Evolutionary conservation across 2,797 vertebrate species (phyloP).

Genomic region (Ispidina picta): DNA sequence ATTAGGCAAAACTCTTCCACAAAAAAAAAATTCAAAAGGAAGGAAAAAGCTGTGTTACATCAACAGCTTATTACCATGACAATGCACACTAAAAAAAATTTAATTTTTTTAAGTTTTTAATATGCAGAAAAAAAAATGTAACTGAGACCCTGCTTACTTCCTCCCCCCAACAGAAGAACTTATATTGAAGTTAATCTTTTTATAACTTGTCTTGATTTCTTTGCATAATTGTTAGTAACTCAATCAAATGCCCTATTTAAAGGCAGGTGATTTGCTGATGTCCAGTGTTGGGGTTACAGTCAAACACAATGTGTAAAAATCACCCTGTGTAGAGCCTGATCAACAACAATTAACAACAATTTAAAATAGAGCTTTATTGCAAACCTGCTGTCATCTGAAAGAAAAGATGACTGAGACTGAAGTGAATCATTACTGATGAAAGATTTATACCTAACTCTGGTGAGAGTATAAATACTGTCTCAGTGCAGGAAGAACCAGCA

Average conservation of each 20-base stretch:
- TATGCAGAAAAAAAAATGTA: background rate
- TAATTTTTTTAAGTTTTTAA: background rate
- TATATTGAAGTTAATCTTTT: background rate
- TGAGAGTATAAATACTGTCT: background rate
- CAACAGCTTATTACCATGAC: constrained; percentile 7
- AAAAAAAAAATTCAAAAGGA: background rate
- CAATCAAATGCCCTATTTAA: background rate
- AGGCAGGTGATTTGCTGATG: background rate
- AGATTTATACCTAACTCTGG: background rate
- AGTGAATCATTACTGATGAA: background rate
- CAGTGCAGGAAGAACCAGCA: background rate
- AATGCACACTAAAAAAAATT: background rate
- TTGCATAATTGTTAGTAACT: background rate
- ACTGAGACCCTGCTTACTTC: background rate
- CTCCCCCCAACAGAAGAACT: background rate
- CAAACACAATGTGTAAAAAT: background rate
- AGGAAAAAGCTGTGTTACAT: background rate
- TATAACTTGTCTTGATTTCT: background rate
- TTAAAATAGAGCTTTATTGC: background rate
- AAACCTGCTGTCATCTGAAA: background rate
- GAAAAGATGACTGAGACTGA: background rate
- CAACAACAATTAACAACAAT: background rate
- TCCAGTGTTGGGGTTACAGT: background rate
- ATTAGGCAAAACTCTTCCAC: background rate
- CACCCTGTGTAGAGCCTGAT: background rate